These are phyloP conservation scores for Balearica regulorum DNA, from an alignment of 2,797 vertebrate genomes.

Conservation along the genomic window DNA sequence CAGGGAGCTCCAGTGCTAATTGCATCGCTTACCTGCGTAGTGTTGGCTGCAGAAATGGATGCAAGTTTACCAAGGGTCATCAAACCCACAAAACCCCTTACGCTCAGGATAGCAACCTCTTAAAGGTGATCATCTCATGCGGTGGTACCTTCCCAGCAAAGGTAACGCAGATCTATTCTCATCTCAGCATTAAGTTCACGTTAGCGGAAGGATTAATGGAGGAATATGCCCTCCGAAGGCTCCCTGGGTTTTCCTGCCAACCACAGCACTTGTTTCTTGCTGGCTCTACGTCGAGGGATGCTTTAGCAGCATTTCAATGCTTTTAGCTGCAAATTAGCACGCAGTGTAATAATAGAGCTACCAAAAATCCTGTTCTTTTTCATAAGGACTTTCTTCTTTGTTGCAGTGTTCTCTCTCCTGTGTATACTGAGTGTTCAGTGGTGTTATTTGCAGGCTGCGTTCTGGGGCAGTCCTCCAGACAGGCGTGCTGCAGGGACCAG, in stretches of 20 bases:
- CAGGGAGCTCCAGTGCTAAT: background rate
- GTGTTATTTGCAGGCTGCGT: background rate
- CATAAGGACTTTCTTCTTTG: background rate
- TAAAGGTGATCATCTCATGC: background rate
- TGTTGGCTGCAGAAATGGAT: background rate
- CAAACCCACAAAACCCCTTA: background rate
- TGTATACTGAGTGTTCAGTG: background rate
- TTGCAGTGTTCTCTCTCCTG: background rate
- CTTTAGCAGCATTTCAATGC: background rate
- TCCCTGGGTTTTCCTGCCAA: background rate
- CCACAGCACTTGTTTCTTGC: background rate
- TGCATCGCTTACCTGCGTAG: background rate
- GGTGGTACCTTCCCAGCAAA: background rate
- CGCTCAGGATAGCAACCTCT: background rate
- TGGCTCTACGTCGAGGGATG: background rate
- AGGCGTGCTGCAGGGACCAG: background rate
- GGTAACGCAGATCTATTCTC: background rate
- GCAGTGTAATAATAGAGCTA: fast-evolving
- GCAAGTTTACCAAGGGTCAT: background rate
- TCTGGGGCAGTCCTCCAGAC: background rate
- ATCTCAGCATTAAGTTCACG: background rate
- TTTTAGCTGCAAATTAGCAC: background rate
- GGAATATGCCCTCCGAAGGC: background rate
- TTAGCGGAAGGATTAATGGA: background rate
- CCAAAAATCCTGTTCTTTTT: background rate